Conservation (phyloP, 2,888 invertebrate genomes). For the Toxonevra muliebris region DNA sequence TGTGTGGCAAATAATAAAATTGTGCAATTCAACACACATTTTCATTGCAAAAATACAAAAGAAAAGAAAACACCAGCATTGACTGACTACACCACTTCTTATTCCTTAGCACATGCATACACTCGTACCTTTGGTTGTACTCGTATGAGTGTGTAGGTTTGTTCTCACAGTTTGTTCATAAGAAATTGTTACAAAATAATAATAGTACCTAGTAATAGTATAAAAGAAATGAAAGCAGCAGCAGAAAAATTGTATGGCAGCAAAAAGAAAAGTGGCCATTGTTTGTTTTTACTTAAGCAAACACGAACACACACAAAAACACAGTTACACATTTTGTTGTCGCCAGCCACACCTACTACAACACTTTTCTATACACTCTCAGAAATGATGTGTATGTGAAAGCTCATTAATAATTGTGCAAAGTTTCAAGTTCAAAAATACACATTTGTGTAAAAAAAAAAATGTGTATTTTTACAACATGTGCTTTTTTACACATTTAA, state of each 20-base stretch:
- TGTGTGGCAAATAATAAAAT: too few relatives aligned
- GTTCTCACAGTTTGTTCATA: too few relatives aligned
- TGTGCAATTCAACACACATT: neutral
- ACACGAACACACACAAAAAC: too few relatives aligned
- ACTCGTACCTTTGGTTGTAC: neutral
- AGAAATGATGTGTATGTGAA: constrained; percentile 1
- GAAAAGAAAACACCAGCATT: neutral
- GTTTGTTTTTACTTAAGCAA: neutral
- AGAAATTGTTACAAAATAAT: too few relatives aligned
- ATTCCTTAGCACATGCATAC: neutral
- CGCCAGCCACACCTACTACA: constrained; percentile 8
- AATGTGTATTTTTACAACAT: too few relatives aligned
- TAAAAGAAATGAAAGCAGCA: neutral
- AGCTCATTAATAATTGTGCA: too few relatives aligned
- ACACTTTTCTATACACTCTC: too few relatives aligned
- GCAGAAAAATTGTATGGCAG: neutral
- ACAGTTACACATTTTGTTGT: neutral
- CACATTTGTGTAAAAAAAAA: too few relatives aligned
- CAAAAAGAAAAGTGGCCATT: constrained; percentile 6
- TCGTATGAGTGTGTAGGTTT: too few relatives aligned
- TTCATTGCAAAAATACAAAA: constrained; percentile 5
- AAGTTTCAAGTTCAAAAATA: too few relatives aligned
- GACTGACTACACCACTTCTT: neutral
- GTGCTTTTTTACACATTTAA: too few relatives aligned
- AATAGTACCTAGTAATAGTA: neutral